These are phyloP conservation scores for Ochropleura leucogaster DNA, from an alignment of 2,888 invertebrate species.

Conservation along the genomic window DNA sequence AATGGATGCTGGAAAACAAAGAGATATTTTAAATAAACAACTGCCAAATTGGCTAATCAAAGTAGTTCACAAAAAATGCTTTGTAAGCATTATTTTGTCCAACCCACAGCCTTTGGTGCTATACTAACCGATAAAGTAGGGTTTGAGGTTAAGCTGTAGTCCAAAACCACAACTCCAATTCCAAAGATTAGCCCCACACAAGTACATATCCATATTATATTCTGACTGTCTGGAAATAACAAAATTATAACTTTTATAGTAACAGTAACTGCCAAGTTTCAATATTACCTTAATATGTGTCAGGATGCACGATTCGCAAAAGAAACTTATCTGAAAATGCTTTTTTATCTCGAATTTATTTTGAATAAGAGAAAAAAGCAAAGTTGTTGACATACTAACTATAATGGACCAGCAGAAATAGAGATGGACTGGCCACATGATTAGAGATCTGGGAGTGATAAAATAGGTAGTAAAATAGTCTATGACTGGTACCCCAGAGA, in stretches of 20 bases:
- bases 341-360: no score
- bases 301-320: no score
- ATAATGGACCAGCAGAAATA: no score
- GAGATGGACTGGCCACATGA: no score
- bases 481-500: no score
- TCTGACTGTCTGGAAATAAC: conserved; percentile 91
- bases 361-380: no score
- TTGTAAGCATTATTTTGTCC: neutral
- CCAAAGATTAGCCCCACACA: conserved; percentile 93
- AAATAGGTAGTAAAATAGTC: no score
- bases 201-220: conserved; percentile 94
- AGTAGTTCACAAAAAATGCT: neutral
- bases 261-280: no score
- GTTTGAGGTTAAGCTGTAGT: conserved; percentile 92
- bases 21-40: neutral
- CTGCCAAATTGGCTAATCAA: neutral
- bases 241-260: neutral
- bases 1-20: conserved; percentile 91
- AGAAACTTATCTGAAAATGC: no score
- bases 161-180: conserved; percentile 92
- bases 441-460: no score
- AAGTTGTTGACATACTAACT: no score
- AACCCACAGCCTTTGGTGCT: neutral
- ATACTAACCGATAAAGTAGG: conserved; percentile 92
- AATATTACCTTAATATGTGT: no score